Conservation (phyloP, 92 coral and sea anemone genomes). For the Virgularia gustaviana region DNA sequence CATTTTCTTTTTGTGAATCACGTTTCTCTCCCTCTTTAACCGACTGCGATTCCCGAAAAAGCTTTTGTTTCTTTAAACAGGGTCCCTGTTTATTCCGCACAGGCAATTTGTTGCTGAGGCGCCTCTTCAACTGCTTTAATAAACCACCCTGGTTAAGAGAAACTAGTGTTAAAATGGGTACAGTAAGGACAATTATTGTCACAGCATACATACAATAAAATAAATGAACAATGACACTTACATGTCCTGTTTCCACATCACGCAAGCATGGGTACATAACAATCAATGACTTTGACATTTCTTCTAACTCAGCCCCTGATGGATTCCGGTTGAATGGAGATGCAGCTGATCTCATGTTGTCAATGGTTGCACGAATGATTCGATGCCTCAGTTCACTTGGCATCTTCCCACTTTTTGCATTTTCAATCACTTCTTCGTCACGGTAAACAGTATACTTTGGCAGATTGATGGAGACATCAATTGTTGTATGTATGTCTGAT, state of each 20-base stretch:
- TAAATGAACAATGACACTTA: background rate
- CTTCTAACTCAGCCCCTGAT: background rate
- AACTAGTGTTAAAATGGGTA: background rate
- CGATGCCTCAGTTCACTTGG: too few species aligned
- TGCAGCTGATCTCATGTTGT: constrained; percentile 13
- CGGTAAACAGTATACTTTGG: too few species aligned
- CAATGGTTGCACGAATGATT: constrained; percentile 5
- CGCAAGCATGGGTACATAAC: background rate
- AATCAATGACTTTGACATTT: constrained; percentile 9
- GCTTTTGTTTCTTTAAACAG: background rate
- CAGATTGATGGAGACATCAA: too few species aligned
- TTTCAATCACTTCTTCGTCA: background rate
- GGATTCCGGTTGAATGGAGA: constrained; percentile 2
- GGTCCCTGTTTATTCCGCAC: background rate
- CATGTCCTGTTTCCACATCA: constrained; percentile 1
- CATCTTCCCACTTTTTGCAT: too few species aligned
- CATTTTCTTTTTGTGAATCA: too few species aligned
- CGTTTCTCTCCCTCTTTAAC: background rate
- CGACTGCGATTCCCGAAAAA: background rate
- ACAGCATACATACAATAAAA: background rate
- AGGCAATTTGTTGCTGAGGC: background rate
- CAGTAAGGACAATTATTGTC: background rate
- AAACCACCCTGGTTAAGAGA: background rate
- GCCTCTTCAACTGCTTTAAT: background rate
- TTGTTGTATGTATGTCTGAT: too few species aligned